Conservation (phyloP, 1,140 invertebrate species). For the Leucophenga varia region DNA sequence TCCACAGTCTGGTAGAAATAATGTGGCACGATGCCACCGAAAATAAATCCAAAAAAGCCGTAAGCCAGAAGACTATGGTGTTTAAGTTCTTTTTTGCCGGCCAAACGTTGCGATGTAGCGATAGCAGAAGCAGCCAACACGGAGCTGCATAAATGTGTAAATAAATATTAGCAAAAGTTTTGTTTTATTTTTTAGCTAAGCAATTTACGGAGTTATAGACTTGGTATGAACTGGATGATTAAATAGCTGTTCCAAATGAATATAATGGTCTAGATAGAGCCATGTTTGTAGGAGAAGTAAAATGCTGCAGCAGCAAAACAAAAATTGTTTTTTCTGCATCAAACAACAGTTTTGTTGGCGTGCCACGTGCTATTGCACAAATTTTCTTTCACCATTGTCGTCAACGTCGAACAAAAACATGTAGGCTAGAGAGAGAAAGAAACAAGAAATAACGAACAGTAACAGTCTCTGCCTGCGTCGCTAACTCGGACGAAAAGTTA, state of each 20-base stretch:
- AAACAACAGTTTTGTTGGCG: too few relatives aligned
- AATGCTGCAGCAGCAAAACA: too few relatives aligned
- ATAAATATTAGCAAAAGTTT: conserved; percentile 1
- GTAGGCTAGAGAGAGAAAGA: too few relatives aligned
- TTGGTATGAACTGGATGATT: conserved; percentile 70
- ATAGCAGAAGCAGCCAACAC: conserved; percentile 67
- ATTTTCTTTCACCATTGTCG: too few relatives aligned
- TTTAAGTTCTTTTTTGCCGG: conserved; percentile 62
- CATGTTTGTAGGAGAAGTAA: too few relatives aligned
- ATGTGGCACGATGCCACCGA: conserved; percentile 72
- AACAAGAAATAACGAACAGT: too few relatives aligned
- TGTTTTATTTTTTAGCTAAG: not conserved
- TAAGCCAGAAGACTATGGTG: conserved; percentile 68
- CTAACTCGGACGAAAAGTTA: too few relatives aligned
- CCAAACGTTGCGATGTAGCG: conserved; percentile 65
- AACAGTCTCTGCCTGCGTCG: too few relatives aligned
- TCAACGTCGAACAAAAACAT: too few relatives aligned
- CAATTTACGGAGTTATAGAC: conserved; percentile 73
- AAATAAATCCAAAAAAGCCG: conserved; percentile 70
- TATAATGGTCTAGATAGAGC: conserved; percentile 70
- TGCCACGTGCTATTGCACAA: too few relatives aligned
- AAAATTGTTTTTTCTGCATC: too few relatives aligned
- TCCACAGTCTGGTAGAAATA: conserved; percentile 69
- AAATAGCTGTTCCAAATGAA: conserved; percentile 70
- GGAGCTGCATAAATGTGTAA: conserved; percentile 59